Evolutionary conservation across 2,888 invertebrate genomes (phyloP), one percentile per base, ranked within the genome.

Genomic region (Thalpophila matura): DNA sequence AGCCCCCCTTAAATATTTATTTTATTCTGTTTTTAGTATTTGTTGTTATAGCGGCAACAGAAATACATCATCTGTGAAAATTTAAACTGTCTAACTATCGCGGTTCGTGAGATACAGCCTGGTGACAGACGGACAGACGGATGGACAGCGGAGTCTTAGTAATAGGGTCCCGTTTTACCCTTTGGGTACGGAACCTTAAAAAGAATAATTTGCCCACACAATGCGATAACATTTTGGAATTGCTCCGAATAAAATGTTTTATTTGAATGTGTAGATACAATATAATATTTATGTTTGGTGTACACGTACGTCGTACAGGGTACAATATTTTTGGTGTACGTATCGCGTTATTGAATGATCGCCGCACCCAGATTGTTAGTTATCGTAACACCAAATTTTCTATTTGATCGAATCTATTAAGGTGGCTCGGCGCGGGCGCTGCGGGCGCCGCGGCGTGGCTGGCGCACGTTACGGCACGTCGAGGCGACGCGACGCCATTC

Each of bases 331-430:
- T 66, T 51, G 65, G 51, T 72, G 42, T 63, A 72, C 60, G 68
- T 68, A 67, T 66, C 62, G 54, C 59, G 57, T 77, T 87, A 90
- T 88, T 81, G 81, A 87, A 89, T 88, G 85, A 89, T 87, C 81
- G 74, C 77, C 60, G 62, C 76, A 63, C 64, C 67, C 83, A 86
- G 87, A 88, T 89, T 89, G 85, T 85, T 81, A 84, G 86, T 87
- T 86, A 87, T 83, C 79, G 86, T 77, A 83, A 86, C 83, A 75
- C 77, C 81, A 83, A 88, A 88, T 90, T 91, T 91, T 90, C 88
- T 86, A 91, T 89, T 90, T 89, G 83, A 87, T 86, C 83, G 83
- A 91, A 90, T 90, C 83, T 90, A 91, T 91, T 90, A 88, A 86
- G 63, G 80, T 72, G 74, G 68, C 71, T 79, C 20, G 22, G 31